phyloP scores from a whole-genome alignment of 2,113 vertebrate species.

The Brachypodius melanocephalos region DNA sequence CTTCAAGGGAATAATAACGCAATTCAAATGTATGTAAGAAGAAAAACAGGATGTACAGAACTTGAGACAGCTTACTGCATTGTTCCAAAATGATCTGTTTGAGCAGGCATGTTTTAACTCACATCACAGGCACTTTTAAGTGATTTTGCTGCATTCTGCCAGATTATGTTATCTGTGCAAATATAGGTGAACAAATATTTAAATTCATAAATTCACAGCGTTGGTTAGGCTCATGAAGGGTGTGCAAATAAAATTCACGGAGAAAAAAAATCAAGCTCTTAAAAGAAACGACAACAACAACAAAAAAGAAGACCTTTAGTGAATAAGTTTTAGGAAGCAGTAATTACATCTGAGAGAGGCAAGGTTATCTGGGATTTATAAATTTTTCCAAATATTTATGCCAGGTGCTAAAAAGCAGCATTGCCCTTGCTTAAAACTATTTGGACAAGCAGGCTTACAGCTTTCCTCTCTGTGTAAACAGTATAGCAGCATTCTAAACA shows the following conservation, averaged over 20 bases:
- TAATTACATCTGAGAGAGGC: conserved; percentile 76
- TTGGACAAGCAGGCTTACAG: conserved; percentile 76
- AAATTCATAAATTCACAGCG: not conserved
- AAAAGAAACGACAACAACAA: not conserved
- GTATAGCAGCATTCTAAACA: conserved; percentile 83
- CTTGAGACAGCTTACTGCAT: not conserved
- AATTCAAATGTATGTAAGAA: not conserved
- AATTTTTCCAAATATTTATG: conserved; percentile 94
- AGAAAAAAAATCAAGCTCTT: not conserved
- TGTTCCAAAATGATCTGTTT: not conserved
- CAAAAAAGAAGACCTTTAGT: conserved; percentile 28
- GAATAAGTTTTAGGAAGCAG: conserved; percentile 76
- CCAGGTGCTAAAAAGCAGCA: conserved; percentile 83
- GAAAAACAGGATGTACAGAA: not conserved
- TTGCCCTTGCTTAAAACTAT: conserved; percentile 76
- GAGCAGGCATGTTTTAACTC: not conserved
- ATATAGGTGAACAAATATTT: not conserved
- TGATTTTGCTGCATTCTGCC: not conserved
- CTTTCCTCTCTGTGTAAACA: conserved; percentile 86
- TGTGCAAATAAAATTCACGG: not conserved
- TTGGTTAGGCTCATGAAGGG: not conserved
- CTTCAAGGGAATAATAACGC: not conserved
- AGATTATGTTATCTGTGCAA: not conserved
- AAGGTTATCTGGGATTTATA: conserved; percentile 83
- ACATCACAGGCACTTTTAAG: not conserved